Base-by-base conservation (phyloP, 35 echinoderm and acorn worm genomes). In the Hemicentrotus pulcherrimus region DNA sequence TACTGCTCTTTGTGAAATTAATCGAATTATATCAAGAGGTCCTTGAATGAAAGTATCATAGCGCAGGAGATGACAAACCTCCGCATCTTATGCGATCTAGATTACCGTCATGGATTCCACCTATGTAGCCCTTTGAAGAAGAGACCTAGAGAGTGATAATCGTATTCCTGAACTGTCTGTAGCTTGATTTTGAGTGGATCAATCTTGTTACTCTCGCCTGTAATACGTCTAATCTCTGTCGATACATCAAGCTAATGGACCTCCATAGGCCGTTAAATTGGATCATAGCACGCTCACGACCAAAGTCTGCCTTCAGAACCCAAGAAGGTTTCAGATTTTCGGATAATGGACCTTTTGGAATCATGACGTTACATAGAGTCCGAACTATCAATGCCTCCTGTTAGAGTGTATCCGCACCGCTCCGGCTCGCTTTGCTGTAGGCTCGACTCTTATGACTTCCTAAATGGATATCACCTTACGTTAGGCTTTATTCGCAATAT, bases 201-300 rank as follows among this genome's bases (percentile, higher is more conserved):
- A 78, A 78, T 78, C 65, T 78, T 78, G 65, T 78, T 78, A 78
- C 22, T 78, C 22, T 78, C 22, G 65, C 24, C 28, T n/a, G 65
- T 78, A 78, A 78, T 78, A 78, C 28, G 65, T 78, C 22, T 78
- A 78, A 78, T 78, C 65, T n/a, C 65, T 78, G 28, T 78, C 65
- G 65, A 78, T 78, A 78, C 65, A 78, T 78, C 65, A 78, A 78
- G 65, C 65, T 78, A 78, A 78, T 78, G 65, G 65, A 78, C 65
- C 19, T 78, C 65, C 65, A 78, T n/a, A 78, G 65, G 65, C 65
- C 28, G 65, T 78, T 28, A 22, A 78, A 78, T 78, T 78, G 22
- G 65, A 78, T 78, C 65, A 78, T 78, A 78, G 65, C 65, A 78
- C 65, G 22, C 65, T 78, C 65, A 78, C 65, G 19, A 78, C n/a